A percentile compares a stretch with the other conserved stretches of the same genome.
These are phyloP conservation scores for Hyperopisus bebe DNA, from an alignment of 2,113 vertebrate species.

Conservation along the genomic window DNA sequence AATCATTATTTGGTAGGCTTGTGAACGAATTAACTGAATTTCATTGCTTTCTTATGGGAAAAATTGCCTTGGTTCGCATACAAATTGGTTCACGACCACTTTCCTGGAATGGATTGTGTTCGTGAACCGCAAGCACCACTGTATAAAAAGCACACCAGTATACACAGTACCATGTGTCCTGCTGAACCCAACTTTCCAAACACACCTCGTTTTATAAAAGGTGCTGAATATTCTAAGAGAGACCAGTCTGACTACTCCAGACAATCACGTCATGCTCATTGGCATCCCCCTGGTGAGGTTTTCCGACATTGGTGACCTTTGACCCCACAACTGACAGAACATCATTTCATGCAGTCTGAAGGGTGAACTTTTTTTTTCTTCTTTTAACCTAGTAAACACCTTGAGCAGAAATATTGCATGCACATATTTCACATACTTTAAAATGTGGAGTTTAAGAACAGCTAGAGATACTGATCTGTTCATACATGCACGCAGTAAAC, in stretches of 20 bases:
- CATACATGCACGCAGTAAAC: neutral
- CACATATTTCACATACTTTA: neutral
- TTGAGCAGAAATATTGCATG: neutral
- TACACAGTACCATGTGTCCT: neutral
- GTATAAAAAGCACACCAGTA: neutral
- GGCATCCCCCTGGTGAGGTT: neutral
- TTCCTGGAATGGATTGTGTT: no score
- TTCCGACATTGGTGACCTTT: neutral
- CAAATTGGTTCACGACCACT: no score
- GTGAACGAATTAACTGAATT: no score
- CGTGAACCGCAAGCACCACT: neutral
- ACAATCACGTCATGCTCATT: neutral
- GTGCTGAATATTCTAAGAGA: neutral
- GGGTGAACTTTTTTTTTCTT: neutral
- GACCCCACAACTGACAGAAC: neutral
- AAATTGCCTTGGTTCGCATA: no score
- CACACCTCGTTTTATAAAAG: neutral
- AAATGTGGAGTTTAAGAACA: neutral
- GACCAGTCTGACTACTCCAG: neutral
- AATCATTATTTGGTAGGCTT: no score
- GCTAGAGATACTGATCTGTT: neutral
- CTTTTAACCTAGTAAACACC: neutral
- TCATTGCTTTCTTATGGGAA: no score
- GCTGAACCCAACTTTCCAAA: neutral
- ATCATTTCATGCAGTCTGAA: neutral